These are phyloP conservation scores for Zele albiditarsus DNA, from an alignment of 2,888 invertebrate genomes.

Conservation along the genomic window DNA sequence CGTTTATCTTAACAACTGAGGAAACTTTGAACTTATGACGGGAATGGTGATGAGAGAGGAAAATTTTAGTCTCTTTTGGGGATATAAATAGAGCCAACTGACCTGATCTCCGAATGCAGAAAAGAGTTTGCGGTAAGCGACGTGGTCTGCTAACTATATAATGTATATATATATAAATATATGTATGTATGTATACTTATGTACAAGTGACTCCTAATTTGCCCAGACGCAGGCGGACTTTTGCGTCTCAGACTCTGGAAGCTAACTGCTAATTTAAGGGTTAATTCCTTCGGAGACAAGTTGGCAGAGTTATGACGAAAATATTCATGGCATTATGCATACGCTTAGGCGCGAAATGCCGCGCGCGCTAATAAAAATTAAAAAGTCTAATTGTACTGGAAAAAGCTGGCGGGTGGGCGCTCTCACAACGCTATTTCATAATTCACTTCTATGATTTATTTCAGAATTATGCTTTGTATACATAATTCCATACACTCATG, in stretches of 20 bases:
- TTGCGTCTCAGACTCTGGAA: constrained; percentile 67
- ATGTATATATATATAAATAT: neutral
- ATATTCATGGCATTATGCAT: constrained; percentile 74
- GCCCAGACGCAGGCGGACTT: constrained; percentile 68
- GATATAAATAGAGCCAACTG: neutral
- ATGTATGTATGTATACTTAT: constrained; percentile 40
- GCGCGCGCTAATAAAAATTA: constrained; percentile 71
- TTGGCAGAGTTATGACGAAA: constrained; percentile 73
- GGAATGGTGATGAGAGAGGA: neutral
- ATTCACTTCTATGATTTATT: neutral
- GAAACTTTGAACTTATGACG: neutral
- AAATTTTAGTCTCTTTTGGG: neutral
- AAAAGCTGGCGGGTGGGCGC: constrained; percentile 43
- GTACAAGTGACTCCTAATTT: constrained; percentile 69
- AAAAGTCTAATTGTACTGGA: constrained; percentile 70
- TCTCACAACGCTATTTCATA: constrained; percentile 42
- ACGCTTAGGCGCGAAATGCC: constrained; percentile 65
- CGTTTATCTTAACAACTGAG: neutral
- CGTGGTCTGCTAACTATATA: neutral
- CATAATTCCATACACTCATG: neutral
- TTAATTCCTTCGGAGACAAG: constrained; percentile 74
- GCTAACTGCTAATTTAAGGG: constrained; percentile 74
- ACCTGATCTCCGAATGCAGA: neutral
- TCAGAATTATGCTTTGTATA: neutral
- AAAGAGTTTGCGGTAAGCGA: constrained; percentile 1